Conservation (phyloP, 2,888 invertebrate genomes). For the Hemaris fuciformis region DNA sequence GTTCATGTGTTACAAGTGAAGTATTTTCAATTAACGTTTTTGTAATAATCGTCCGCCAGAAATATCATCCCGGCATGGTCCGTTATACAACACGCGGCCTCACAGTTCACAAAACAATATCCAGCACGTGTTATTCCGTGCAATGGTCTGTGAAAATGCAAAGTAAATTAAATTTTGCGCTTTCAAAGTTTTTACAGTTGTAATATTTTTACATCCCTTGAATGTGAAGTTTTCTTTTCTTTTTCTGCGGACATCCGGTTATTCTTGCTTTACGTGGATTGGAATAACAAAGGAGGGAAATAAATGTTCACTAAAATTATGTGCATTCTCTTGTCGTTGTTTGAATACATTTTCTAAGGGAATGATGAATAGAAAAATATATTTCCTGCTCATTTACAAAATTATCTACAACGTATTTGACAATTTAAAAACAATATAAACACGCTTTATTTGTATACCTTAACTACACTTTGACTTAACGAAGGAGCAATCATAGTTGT, state of each 20-base stretch:
- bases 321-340: background rate
- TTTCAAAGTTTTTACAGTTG: conserved; percentile 1
- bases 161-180: conserved; percentile 6
- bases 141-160: background rate
- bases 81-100: background rate
- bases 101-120: background rate
- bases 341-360: background rate
- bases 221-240: background rate
- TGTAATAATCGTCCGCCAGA: background rate
- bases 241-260: background rate
- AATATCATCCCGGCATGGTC: background rate
- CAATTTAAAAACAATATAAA: background rate
- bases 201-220: conserved; percentile 1
- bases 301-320: background rate
- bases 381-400: background rate
- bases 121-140: background rate
- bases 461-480: too few relatives aligned
- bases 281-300: conserved; percentile 8
- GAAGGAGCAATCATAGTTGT: too few relatives aligned
- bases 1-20: too few relatives aligned
- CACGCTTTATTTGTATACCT: background rate
- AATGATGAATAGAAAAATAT: background rate
- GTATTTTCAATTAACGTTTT: background rate
- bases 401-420: background rate
- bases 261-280: conserved; percentile 2